Conservation (phyloP, 2,113 vertebrate genomes). For the Gila orcuttii region DNA sequence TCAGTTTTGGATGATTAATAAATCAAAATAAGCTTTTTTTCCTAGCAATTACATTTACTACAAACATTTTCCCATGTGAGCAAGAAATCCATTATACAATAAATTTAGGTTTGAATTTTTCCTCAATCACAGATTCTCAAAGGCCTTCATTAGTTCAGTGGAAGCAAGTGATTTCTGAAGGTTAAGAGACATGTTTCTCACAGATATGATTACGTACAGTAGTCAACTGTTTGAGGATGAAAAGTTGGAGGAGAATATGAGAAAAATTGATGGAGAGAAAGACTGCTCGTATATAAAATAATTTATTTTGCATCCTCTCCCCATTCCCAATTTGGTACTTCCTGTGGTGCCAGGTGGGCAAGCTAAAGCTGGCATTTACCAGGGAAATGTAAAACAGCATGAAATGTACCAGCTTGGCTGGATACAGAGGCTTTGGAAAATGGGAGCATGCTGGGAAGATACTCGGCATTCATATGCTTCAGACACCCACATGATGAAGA, state of each 20-base stretch:
- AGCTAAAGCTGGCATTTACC: conserved; percentile 66
- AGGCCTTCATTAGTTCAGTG: conserved; percentile 20
- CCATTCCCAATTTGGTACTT: conserved; percentile 9
- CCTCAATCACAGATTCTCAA: conserved; percentile 9
- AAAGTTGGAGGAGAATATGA: background rate
- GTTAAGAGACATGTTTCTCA: conserved; percentile 25
- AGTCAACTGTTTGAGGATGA: conserved; percentile 35
- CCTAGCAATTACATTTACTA: background rate
- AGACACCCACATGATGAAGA: conserved; percentile 58
- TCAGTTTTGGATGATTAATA: background rate
- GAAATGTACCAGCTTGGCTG: conserved; percentile 53
- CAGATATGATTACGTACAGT: conserved; percentile 39
- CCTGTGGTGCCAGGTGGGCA: conserved; percentile 49
- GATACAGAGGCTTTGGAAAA: conserved; percentile 43
- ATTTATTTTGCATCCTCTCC: conserved; percentile 43
- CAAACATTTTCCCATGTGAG: background rate
- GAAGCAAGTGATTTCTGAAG: conserved; percentile 32
- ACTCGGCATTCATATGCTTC: conserved; percentile 59
- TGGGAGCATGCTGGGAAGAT: conserved; percentile 44
- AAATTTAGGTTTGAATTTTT: conserved; percentile 9
- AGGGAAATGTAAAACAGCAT: conserved; percentile 68
- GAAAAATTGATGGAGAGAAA: background rate
- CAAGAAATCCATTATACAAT: conserved; percentile 30
- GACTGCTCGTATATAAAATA: conserved; percentile 48
- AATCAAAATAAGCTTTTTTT: background rate